Percentiles rank a stretch among this genome's conserved stretches.
Conservation (phyloP, 2,888 invertebrate species). For the Tyria jacobaeae region DNA sequence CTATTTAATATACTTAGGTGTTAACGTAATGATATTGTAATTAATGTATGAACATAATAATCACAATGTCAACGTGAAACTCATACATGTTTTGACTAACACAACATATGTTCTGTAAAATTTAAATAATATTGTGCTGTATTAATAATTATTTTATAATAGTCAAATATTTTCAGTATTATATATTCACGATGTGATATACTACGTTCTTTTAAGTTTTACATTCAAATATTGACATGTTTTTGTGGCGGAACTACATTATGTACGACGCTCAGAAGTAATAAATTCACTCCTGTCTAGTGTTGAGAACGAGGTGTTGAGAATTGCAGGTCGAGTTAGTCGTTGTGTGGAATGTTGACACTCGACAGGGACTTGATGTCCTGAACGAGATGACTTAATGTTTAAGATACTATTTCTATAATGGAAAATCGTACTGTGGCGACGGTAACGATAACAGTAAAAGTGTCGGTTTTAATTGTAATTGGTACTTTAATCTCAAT, state of each 20-base stretch:
- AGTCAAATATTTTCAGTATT: conserved; percentile 45
- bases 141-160: conserved; percentile 27
- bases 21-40: conserved; percentile 27
- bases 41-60: conserved; percentile 16
- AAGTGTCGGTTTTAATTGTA: conserved; percentile 27
- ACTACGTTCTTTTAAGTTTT: conserved; percentile 41
- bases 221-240: conserved; percentile 30
- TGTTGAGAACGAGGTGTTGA: conserved; percentile 4
- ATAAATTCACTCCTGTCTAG: background rate
- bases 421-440: conserved; percentile 4
- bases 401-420: background rate
- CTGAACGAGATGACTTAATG: background rate
- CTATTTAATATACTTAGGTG: conserved; percentile 33
- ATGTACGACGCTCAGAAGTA: background rate
- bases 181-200: conserved; percentile 42
- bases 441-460: conserved; percentile 23
- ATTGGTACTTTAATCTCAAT: conserved; percentile 12
- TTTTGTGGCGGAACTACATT: conserved; percentile 19
- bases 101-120: conserved; percentile 18
- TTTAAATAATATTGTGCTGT: conserved; percentile 7
- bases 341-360: conserved; percentile 40
- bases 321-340: conserved; percentile 34
- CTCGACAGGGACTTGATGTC: conserved; percentile 27
- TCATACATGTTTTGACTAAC: conserved; percentile 20
- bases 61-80: conserved; percentile 24